Conservation (phyloP, 2,113 vertebrate species). For the human (Homo sapiens) region DNA sequence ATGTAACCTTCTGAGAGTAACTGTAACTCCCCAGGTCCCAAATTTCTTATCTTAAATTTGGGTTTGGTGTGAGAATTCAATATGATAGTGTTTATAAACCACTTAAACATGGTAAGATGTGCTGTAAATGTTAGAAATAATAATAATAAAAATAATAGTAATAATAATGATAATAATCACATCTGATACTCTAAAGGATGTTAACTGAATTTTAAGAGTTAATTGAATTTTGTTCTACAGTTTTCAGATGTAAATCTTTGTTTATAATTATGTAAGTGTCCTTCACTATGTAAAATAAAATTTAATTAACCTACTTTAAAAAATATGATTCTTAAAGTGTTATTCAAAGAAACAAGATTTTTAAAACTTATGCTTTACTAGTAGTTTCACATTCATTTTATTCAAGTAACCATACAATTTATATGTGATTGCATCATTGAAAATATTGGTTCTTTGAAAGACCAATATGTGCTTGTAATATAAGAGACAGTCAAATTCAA, state of each 20-base stretch:
- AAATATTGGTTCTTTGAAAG: constrained; percentile 55
- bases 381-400: background rate
- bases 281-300: constrained; percentile 7
- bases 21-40: background rate
- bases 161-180: background rate
- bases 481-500: constrained; percentile 70
- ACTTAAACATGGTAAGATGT: background rate
- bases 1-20: constrained; percentile 10
- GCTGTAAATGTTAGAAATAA: background rate
- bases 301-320: constrained; percentile 10
- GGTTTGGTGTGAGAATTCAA: constrained; percentile 31
- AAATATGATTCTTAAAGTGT: constrained; percentile 25
- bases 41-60: constrained; percentile 42
- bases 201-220: constrained; percentile 32
- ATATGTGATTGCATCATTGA: constrained; percentile 58
- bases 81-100: constrained; percentile 24
- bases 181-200: background rate
- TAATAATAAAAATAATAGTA: background rate
- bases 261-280: background rate
- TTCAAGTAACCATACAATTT: constrained; percentile 9
- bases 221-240: constrained; percentile 33
- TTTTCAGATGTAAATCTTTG: constrained; percentile 24
- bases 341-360: background rate
- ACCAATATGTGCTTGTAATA: constrained; percentile 39
- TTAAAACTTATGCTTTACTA: background rate